Conservation (phyloP, 2,797 vertebrate genomes). For the Hylomyscus alleni region DNA sequence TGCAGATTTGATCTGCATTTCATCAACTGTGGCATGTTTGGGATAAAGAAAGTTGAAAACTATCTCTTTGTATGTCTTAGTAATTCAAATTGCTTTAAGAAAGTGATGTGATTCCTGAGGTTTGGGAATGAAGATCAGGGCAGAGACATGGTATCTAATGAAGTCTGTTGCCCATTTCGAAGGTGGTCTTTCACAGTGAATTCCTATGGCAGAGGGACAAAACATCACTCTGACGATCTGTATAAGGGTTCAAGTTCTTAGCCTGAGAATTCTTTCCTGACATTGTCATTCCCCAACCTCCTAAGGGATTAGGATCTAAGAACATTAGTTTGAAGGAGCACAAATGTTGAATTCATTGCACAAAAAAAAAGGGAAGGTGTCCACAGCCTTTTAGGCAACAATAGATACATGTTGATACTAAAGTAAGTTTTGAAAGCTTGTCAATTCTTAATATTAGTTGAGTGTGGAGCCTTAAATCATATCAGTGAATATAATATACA, state of each 20-base stretch:
- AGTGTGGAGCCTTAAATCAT: not conserved
- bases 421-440: not conserved
- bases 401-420: not conserved
- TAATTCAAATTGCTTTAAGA: not conserved
- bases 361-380: not conserved
- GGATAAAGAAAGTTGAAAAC: not conserved
- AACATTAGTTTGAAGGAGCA: not conserved
- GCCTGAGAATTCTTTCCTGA: not conserved
- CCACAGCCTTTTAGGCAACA: not conserved
- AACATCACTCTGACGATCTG: accelerated
- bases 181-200: not conserved
- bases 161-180: not conserved
- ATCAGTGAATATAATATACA: not conserved
- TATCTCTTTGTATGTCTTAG: not conserved
- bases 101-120: not conserved
- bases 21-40: not conserved
- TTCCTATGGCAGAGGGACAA: not conserved
- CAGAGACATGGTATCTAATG: not conserved
- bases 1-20: not conserved
- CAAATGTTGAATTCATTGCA: not conserved
- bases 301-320: not conserved
- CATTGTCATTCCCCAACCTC: not conserved
- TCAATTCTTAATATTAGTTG: conserved; percentile 16
- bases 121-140: not conserved
- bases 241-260: not conserved